Conservation (phyloP, 2,888 invertebrate species). For the Drosophila limbata region DNA sequence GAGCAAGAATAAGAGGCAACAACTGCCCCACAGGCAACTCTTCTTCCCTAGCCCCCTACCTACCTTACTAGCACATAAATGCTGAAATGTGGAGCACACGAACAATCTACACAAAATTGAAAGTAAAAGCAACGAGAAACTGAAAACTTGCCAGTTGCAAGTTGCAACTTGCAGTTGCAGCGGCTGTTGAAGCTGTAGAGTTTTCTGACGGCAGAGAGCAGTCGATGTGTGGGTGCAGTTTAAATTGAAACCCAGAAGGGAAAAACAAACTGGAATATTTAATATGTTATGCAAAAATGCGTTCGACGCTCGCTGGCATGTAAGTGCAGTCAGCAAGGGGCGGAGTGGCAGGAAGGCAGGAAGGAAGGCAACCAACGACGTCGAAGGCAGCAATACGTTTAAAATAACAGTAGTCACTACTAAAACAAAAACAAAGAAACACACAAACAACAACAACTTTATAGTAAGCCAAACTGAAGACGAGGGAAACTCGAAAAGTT, state of each 20-base stretch:
- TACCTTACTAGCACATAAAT: conserved; percentile 55
- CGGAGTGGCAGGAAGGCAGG: conserved; percentile 1
- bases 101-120: conserved; percentile 44
- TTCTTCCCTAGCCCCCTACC: neutral
- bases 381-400: conserved; percentile 67
- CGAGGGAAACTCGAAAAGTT: conserved; percentile 40
- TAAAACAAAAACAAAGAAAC: conserved; percentile 28
- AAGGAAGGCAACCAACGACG: conserved; percentile 11
- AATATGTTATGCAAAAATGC: conserved; percentile 79
- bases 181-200: conserved; percentile 31
- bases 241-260: conserved; percentile 75
- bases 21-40: conserved; percentile 9
- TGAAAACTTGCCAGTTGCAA: conserved; percentile 47
- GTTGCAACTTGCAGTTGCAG: conserved; percentile 35
- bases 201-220: conserved; percentile 41
- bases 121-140: conserved; percentile 68
- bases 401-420: conserved; percentile 72
- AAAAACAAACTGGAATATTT: conserved; percentile 77
- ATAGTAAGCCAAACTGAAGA: conserved; percentile 19
- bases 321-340: conserved; percentile 24
- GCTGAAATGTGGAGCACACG: conserved; percentile 68
- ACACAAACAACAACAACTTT: conserved; percentile 30
- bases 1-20: conserved; percentile 3
- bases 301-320: conserved; percentile 50
- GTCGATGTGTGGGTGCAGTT: conserved; percentile 59